Conservation (phyloP, 2,888 invertebrate species). For the Xestia ashworthii region DNA sequence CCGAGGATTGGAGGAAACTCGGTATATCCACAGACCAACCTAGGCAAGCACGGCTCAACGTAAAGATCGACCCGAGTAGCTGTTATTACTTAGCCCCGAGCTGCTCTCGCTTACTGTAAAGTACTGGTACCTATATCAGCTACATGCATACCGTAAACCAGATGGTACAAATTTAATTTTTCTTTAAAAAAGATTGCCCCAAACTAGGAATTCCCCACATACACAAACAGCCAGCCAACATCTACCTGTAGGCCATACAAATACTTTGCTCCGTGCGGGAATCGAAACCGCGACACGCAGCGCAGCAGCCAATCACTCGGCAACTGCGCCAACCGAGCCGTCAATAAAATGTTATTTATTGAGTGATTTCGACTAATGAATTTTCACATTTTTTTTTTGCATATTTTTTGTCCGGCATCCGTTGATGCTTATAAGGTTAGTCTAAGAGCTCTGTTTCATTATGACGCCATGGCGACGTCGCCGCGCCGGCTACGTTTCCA, state of each 20-base stretch:
- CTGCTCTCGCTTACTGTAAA: neutral
- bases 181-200: neutral
- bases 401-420: neutral
- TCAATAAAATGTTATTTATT: neutral
- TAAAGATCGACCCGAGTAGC: no score
- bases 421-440: neutral
- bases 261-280: neutral
- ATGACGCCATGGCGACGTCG: no score
- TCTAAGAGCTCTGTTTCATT: neutral
- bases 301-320: neutral
- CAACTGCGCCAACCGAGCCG: neutral
- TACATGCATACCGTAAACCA: neutral
- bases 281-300: neutral
- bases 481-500: no score
- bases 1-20: no score
- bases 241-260: neutral
- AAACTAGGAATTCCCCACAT: neutral
- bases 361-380: no score
- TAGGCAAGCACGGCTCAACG: no score
- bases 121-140: neutral
- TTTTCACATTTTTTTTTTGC: neutral
- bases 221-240: neutral
- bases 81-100: no score
- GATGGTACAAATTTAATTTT: neutral
- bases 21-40: no score